Percentiles rank a stretch among this genome's conserved stretches.
phyloP scores from a whole-genome alignment of 1,140 invertebrate species.

The Aphelinus atriplicis region DNA sequence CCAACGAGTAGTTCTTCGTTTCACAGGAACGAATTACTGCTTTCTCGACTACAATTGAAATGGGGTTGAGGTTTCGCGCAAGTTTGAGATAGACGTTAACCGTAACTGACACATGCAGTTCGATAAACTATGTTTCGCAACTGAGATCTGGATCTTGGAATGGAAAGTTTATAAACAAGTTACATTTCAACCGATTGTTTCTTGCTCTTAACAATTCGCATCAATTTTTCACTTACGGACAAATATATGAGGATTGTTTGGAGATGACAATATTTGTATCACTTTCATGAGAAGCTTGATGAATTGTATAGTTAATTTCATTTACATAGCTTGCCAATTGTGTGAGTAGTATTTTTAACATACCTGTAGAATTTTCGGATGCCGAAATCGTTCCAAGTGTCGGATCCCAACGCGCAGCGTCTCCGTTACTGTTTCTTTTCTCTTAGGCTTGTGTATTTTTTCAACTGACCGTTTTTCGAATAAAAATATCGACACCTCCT shows the following conservation, averaged over 20 bases:
- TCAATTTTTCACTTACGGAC: too few relatives aligned
- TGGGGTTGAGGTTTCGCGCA: slow-evolving; percentile 11
- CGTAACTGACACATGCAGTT: background rate
- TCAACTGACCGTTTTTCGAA: slow-evolving; percentile 95
- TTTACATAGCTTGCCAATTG: too few relatives aligned
- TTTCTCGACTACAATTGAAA: slow-evolving; percentile 16
- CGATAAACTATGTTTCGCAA: slow-evolving; percentile 20
- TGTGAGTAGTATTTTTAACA: background rate
- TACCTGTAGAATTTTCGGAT: slow-evolving; percentile 84
- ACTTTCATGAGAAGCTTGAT: too few relatives aligned
- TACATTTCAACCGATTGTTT: too few relatives aligned
- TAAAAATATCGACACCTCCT: slow-evolving; percentile 96
- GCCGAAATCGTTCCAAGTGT: slow-evolving; percentile 84
- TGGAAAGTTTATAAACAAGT: background rate
- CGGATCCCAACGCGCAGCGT: slow-evolving; percentile 84
- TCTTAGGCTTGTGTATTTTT: slow-evolving; percentile 92
- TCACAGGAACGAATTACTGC: slow-evolving; percentile 21
- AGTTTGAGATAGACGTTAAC: slow-evolving; percentile 23
- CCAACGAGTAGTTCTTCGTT: background rate
- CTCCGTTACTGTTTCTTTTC: slow-evolving; percentile 92
- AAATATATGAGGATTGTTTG: too few relatives aligned
- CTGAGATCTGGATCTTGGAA: background rate
- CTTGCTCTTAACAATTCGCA: too few relatives aligned
- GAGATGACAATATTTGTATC: too few relatives aligned
- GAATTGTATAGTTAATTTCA: too few relatives aligned